phyloP scores from a whole-genome alignment of 1,140 invertebrate species.

The Diorhabda sublineata region DNA sequence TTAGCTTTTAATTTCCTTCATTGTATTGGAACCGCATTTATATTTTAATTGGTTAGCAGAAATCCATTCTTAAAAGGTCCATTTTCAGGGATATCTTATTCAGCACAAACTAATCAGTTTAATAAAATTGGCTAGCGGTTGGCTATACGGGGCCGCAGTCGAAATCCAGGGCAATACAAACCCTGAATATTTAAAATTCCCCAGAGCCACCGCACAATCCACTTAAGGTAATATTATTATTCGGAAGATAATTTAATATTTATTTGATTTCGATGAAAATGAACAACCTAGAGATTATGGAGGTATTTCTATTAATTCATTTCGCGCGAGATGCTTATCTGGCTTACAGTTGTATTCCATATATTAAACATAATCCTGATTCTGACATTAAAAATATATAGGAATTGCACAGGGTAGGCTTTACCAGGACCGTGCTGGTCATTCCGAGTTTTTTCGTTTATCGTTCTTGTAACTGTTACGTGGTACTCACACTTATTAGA shows the following conservation, averaged over 20 bases:
- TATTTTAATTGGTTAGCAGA: constrained; percentile 2
- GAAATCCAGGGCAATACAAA: background rate
- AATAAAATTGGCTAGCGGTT: background rate
- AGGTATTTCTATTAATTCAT: constrained; percentile 15
- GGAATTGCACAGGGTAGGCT: constrained; percentile 7
- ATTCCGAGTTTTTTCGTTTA: constrained; percentile 13
- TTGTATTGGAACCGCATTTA: background rate
- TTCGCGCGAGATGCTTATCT: constrained; percentile 11
- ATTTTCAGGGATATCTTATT: constrained; percentile 2
- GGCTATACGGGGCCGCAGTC: background rate
- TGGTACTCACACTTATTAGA: background rate
- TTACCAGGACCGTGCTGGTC: constrained; percentile 6
- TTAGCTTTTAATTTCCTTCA: background rate
- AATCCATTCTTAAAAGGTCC: background rate
- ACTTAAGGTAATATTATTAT: constrained; percentile 20
- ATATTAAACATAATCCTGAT: constrained; percentile 18
- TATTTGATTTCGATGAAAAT: constrained; percentile 17
- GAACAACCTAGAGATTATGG: constrained; percentile 15
- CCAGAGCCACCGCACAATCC: constrained; percentile 8
- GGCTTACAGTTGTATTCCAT: constrained; percentile 16
- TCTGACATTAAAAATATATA: constrained; percentile 14
- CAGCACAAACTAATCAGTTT: constrained; percentile 2
- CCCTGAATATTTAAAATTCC: constrained; percentile 19
- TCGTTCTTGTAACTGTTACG: constrained; percentile 4
- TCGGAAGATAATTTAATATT: constrained; percentile 21